Percentiles rank a stretch among this genome's conserved stretches.
Conservation (phyloP, 2,888 invertebrate genomes). For the Syritta pipiens region DNA sequence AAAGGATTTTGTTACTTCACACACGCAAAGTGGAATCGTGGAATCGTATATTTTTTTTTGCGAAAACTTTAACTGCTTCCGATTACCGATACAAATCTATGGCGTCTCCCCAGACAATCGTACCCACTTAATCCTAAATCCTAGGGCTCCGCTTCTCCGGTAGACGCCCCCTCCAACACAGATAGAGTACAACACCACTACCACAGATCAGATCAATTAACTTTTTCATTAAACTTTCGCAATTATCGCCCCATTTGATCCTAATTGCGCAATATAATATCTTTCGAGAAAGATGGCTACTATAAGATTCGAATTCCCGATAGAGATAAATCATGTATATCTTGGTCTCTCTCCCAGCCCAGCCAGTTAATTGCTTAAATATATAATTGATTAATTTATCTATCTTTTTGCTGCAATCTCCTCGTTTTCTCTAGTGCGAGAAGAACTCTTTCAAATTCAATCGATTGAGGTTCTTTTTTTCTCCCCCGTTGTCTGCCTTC, state of each 20-base stretch:
- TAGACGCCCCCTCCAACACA: neutral
- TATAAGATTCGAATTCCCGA: slow-evolving; percentile 54
- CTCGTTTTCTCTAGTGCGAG: slow-evolving; percentile 15
- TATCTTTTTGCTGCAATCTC: slow-evolving; percentile 62
- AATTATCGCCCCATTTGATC: slow-evolving; percentile 69
- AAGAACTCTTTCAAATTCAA: slow-evolving; percentile 57
- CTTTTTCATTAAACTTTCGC: slow-evolving; percentile 69
- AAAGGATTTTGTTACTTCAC: too few species aligned
- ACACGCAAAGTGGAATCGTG: too few species aligned
- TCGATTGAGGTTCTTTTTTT: slow-evolving; percentile 39
- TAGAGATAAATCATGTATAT: slow-evolving; percentile 63
- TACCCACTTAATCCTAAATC: slow-evolving; percentile 38
- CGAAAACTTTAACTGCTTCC: slow-evolving; percentile 20
- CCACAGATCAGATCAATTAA: slow-evolving; percentile 67
- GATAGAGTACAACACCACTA: slow-evolving; percentile 7
- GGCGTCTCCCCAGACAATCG: neutral
- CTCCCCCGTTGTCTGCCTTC: neutral
- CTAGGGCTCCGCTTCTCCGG: neutral
- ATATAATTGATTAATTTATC: slow-evolving; percentile 69
- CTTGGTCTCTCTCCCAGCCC: neutral
- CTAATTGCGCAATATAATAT: slow-evolving; percentile 69
- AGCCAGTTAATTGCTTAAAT: slow-evolving; percentile 68
- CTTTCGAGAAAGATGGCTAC: slow-evolving; percentile 33
- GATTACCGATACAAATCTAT: slow-evolving; percentile 28
- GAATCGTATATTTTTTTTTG: slow-evolving; percentile 1